Conservation (phyloP, 2,797 vertebrate genomes). For the Poecilia gillii region DNA sequence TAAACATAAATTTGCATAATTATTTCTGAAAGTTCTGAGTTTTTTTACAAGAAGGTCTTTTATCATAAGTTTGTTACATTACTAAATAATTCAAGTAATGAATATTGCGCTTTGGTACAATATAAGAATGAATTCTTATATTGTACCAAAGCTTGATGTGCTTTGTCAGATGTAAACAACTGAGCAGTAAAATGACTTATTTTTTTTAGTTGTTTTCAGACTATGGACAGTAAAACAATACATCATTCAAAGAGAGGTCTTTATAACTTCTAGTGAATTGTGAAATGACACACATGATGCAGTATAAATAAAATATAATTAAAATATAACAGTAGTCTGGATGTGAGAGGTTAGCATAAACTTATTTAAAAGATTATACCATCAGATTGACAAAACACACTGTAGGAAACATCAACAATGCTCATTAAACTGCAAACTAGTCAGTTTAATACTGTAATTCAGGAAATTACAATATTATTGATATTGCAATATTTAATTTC, state of each 20-base stretch:
- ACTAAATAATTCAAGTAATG: neutral
- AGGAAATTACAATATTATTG: neutral
- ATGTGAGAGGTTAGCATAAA: neutral
- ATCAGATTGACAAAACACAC: neutral
- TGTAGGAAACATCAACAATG: neutral
- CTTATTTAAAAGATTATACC: neutral
- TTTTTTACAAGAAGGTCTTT: neutral
- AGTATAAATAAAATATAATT: neutral
- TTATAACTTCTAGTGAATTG: neutral
- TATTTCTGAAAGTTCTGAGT: neutral
- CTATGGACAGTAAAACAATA: neutral
- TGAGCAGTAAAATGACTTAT: neutral
- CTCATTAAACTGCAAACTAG: neutral
- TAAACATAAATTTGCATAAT: neutral
- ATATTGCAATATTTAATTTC: neutral
- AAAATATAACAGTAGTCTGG: neutral
- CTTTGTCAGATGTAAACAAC: neutral
- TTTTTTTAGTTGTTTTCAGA: neutral
- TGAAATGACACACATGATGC: neutral
- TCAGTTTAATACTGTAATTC: too few relatives aligned
- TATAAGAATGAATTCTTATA: neutral
- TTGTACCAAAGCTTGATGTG: neutral
- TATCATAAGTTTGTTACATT: neutral
- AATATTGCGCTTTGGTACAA: neutral
- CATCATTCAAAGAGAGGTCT: neutral